These are phyloP conservation scores for Mobula birostris DNA, from an alignment of 2,113 vertebrate genomes.

Conservation along the genomic window DNA sequence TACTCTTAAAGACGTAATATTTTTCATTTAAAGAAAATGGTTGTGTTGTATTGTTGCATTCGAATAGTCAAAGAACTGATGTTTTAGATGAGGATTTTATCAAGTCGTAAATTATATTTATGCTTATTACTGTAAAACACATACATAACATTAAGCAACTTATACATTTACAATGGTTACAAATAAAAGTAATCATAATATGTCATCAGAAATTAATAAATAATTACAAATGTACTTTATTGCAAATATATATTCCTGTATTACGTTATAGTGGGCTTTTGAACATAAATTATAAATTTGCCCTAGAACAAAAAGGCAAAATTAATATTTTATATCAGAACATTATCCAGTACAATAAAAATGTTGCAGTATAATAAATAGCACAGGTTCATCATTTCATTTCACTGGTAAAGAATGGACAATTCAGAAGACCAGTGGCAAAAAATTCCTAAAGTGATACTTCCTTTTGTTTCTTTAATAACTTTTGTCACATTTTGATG, in stretches of 20 bases:
- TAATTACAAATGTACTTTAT: not conserved
- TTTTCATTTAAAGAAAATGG: not conserved
- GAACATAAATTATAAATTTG: not conserved
- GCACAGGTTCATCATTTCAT: not conserved
- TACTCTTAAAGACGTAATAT: not conserved
- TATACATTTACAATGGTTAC: not conserved
- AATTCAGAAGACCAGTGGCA: not conserved
- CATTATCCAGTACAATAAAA: not conserved
- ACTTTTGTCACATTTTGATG: not conserved
- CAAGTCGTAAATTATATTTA: not conserved
- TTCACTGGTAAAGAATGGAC: not conserved
- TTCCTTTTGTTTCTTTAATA: no score
- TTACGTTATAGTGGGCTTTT: not conserved
- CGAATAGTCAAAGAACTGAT: not conserved
- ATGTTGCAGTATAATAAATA: not conserved
- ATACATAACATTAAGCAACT: not conserved
- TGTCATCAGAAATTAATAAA: not conserved
- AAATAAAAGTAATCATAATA: not conserved
- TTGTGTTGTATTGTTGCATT: not conserved
- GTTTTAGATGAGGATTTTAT: not conserved
- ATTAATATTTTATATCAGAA: not conserved
- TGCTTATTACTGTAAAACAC: not conserved
- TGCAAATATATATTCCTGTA: not conserved
- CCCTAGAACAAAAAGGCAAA: not conserved
- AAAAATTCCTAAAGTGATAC: not conserved